Evolutionary conservation across 2,113 vertebrate genomes (phyloP).

Genomic region (Thalassarche chlororhynchos): DNA sequence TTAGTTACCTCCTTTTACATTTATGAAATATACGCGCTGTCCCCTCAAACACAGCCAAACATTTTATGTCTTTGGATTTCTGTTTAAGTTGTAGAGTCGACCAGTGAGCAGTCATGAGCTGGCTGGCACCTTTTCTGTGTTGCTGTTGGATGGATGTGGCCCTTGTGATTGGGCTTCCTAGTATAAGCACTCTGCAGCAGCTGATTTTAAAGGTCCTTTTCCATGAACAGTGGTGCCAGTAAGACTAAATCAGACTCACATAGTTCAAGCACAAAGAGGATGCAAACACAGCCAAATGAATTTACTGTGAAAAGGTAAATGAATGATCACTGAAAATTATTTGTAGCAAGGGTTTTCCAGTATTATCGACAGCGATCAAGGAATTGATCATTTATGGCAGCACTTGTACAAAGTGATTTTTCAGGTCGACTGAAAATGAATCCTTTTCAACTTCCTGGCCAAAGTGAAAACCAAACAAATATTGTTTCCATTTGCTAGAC

Average conservation of each 20-base stretch:
- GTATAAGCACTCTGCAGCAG: not conserved
- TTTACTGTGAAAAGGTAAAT: not conserved
- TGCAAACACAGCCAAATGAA: not conserved
- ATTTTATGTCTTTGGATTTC: not conserved
- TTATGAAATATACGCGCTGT: not conserved
- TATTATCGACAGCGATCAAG: not conserved
- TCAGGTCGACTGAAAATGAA: not conserved
- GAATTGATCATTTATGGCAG: not conserved
- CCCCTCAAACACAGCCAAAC: not conserved
- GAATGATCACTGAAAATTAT: not conserved
- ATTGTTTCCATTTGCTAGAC: not conserved
- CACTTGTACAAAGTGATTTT: not conserved
- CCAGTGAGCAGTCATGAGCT: not conserved
- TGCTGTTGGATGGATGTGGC: not conserved
- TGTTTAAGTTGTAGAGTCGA: not conserved
- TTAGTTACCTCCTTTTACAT: not conserved
- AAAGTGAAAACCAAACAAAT: not conserved
- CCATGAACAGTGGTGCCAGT: not conserved
- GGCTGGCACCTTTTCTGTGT: slow-evolving; percentile 28
- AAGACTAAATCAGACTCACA: not conserved
- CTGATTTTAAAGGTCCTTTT: slow-evolving; percentile 22
- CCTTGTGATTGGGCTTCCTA: not conserved
- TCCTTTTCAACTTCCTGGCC: not conserved
- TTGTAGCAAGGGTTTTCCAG: not conserved
- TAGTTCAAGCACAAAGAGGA: not conserved